Evolutionary conservation across 2,888 invertebrate species (phyloP).

Genomic region (Hirtodrosophila duncani): DNA sequence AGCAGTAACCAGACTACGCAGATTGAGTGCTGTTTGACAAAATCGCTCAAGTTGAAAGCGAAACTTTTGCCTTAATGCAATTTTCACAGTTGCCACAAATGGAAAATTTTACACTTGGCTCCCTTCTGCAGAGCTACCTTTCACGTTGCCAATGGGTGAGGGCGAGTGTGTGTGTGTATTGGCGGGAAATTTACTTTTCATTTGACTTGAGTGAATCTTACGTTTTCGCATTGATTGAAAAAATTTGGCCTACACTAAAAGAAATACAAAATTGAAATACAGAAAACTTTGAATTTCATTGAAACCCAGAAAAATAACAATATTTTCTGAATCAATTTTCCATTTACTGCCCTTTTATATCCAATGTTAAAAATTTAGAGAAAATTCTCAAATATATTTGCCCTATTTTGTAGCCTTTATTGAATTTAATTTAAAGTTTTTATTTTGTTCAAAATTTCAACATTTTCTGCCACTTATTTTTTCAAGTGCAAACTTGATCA

Average conservation of each 20-base stretch:
- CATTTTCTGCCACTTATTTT: too few species aligned
- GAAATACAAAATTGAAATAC: too few species aligned
- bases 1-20: not conserved
- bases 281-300: too few species aligned
- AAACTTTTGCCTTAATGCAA: conserved; percentile 66
- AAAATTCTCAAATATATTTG: too few species aligned
- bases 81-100: conserved; percentile 66
- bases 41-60: conserved; percentile 65
- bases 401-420: too few species aligned
- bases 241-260: conserved; percentile 40
- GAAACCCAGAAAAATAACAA: too few species aligned
- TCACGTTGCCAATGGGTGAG: conserved; percentile 18
- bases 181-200: conserved; percentile 35
- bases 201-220: conserved; percentile 32
- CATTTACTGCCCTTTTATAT: too few species aligned
- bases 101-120: conserved; percentile 60
- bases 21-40: conserved; percentile 5
- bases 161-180: conserved; percentile 5
- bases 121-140: conserved; percentile 12
- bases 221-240: conserved; percentile 10
- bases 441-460: too few species aligned
- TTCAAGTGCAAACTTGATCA: too few species aligned
- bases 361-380: too few species aligned
- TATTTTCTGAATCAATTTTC: too few species aligned
- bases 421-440: too few species aligned